phyloP scores from a whole-genome alignment of 2,888 invertebrate genomes.

The Timema cristinae region DNA sequence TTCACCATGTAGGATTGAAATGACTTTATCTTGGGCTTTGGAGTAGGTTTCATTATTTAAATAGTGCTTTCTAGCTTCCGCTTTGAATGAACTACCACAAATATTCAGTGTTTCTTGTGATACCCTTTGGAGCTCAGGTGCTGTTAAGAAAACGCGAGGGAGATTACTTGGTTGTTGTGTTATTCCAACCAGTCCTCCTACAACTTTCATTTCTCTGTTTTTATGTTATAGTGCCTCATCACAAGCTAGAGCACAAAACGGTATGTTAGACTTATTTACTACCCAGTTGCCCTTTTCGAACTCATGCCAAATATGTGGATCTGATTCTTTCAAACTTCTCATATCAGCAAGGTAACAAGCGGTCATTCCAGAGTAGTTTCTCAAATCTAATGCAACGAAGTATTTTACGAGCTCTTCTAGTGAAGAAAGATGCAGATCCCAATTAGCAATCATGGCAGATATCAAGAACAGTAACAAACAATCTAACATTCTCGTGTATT shows the following conservation, averaged over 20 bases:
- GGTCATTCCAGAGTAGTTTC: slow-evolving; percentile 22
- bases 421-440: slow-evolving; percentile 17
- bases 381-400: slow-evolving; percentile 17
- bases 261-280: too few species aligned
- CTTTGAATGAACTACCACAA: slow-evolving; percentile 5
- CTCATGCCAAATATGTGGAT: slow-evolving; percentile 19
- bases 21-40: slow-evolving; percentile 5
- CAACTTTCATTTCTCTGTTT: slow-evolving; percentile 19
- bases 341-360: slow-evolving; percentile 16
- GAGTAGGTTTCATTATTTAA: slow-evolving; percentile 1
- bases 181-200: slow-evolving; percentile 19
- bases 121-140: slow-evolving; percentile 14
- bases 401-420: slow-evolving; percentile 18
- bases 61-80: slow-evolving; percentile 18
- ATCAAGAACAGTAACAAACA: slow-evolving; percentile 9
- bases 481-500: slow-evolving; percentile 18
- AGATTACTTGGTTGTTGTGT: slow-evolving; percentile 17
- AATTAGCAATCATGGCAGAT: slow-evolving; percentile 15
- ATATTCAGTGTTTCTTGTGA: slow-evolving; percentile 19
- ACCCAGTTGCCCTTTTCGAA: too few species aligned
- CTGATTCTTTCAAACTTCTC: slow-evolving; percentile 17
- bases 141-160: slow-evolving; percentile 17
- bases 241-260: too few species aligned
- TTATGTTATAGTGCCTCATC: slow-evolving; percentile 15
- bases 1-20: not conserved